Evolutionary conservation across 2,888 invertebrate species (phyloP), one percentile per base, ranked within the genome.

Genomic region (Tubulanus polymorphus): DNA sequence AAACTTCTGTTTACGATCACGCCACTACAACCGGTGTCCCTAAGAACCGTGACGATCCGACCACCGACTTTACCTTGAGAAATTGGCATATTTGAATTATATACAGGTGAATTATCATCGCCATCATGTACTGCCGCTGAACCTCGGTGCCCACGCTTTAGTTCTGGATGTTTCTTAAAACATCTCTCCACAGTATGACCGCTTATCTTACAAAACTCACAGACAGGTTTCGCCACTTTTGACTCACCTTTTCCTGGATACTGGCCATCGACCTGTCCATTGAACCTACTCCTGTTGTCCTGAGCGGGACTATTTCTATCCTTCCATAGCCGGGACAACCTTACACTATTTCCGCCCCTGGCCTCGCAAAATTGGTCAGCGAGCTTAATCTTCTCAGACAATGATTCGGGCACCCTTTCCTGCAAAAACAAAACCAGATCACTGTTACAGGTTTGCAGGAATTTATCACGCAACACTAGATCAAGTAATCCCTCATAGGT

Each of bases 11-110:
- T 52, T 3, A 59, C 46, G 2, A 56, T 51, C 6, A 48, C 59
- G 23, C 56, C 56, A 53, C 49, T 56, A 50, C 53, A 59, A 1
- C 53, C 56, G 32, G 51, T 59, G 41, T 59, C 59, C 30, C 53
- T 15, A 27, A 56, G 37, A 2, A 59, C 45, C 23, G 50, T 53
- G 30, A 59, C 51, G 26, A 48, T 15, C 15, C 50, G 23, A n/a
- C n/a, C n/a, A n/a, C n/a, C n/a, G n/a, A n/a, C n/a, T n/a, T n/a
- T n/a, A n/a, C n/a, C n/a, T n/a, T n/a, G n/a, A n/a, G n/a, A n/a
- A n/a, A n/a, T n/a, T n/a, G n/a, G n/a, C n/a, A n/a, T n/a, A n/a
- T n/a, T n/a, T n/a, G n/a, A n/a, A n/a, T n/a, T n/a, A n/a, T n/a
- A n/a, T n/a, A n/a, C n/a, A n/a, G n/a, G n/a, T n/a, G n/a, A n/a